These are phyloP conservation scores for Trissolcus brochymenae DNA, from an alignment of 2,888 invertebrate species.

Conservation along the genomic window DNA sequence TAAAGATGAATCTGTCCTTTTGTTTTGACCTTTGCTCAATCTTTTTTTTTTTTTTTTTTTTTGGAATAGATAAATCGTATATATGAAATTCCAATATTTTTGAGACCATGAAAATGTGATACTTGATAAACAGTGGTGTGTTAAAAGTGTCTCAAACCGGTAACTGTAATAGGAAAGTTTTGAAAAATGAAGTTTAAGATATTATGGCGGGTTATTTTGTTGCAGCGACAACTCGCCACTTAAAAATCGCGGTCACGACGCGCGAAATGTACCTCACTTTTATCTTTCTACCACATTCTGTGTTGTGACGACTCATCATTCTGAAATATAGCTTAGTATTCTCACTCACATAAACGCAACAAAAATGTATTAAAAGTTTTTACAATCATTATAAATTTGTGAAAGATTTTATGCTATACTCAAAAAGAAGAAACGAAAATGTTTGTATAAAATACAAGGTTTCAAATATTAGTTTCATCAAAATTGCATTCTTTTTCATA, in stretches of 20 bases:
- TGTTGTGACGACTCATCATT: conserved; percentile 33
- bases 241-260: conserved; percentile 53
- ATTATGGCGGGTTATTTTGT: conserved; percentile 31
- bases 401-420: too few species aligned
- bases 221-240: conserved; percentile 35
- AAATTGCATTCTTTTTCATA: conserved; percentile 23
- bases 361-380: too few species aligned
- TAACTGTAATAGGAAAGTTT: conserved; percentile 36
- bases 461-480: conserved; percentile 26
- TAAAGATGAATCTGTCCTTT: too few species aligned
- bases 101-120: neutral
- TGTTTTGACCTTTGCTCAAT: too few species aligned
- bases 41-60: too few species aligned
- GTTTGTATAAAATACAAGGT: neutral
- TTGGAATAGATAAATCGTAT: too few species aligned
- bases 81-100: neutral
- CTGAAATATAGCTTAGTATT: conserved; percentile 44
- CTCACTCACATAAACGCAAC: conserved; percentile 29
- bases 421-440: too few species aligned
- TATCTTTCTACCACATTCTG: conserved; percentile 8
- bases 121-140: conserved; percentile 2
- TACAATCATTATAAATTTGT: too few species aligned
- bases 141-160: conserved; percentile 15
- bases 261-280: conserved; percentile 31
- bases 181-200: conserved; percentile 38